Base-by-base conservation (phyloP, 2,888 invertebrate species). In the Oscheius myriophilus region DNA sequence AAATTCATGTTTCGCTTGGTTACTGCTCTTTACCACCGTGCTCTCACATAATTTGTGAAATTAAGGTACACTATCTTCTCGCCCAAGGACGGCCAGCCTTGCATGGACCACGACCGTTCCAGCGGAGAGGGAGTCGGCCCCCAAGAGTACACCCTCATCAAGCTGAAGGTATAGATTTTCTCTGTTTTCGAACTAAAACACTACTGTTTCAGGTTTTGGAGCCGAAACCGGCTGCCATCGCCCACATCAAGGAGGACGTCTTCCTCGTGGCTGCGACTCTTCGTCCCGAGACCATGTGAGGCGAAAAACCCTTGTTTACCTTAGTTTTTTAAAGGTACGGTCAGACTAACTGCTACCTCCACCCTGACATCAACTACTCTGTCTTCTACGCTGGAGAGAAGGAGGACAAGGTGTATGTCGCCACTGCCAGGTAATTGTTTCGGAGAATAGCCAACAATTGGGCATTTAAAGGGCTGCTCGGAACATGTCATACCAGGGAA, bases 31-130 rank as follows among this genome's bases (percentile, higher is more conserved):
- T n/a, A n/a, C n/a, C n/a, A n/a, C n/a, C n/a, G n/a, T n/a, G n/a
- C n/a, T n/a, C n/a, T n/a, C n/a, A n/a, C n/a, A n/a, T n/a, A n/a
- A n/a, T n/a, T n/a, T n/a, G n/a, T n/a, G n/a, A 0, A n/a, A 42
- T 81, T 18, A 78, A 89, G 89, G 70, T 93, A 96, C 86, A 95
- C 96, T 0, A 93, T 99, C 77, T 99, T 91, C 88, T 97, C 96
- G 0, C 95, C 96, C 0, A 91, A 93, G 84, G 98, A 99, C 88
- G 92, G 92, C 11, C 98, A 99, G 87, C 97, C 98, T 0, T 99
- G 98, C 87, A 98, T 99, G 98, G 98, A 99, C 88, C 98, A 99
- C 87, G 98, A 99, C 88, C 91, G 98, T 81, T 92, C 93, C 49
- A 90, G 92, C 1, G 98, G 98, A 0, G 98, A 99, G 88, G 97